Conservation (phyloP, 2,888 invertebrate genomes). For the Amiota communis region DNA sequence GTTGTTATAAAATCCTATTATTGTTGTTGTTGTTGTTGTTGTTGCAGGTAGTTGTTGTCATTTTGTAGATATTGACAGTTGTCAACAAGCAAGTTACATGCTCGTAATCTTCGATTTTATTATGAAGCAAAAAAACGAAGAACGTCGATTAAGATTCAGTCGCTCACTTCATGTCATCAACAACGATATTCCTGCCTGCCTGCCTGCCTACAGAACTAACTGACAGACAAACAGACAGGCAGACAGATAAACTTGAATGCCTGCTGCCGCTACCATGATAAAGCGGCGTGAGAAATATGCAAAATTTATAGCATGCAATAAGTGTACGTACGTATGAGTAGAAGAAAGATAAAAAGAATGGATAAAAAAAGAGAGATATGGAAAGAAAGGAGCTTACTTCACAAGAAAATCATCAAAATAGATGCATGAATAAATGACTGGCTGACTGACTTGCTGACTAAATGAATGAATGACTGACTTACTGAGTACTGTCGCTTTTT, state of each 20-base stretch:
- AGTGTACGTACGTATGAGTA: too few species aligned
- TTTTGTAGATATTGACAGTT: constrained; percentile 60
- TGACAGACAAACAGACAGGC: background rate
- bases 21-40: constrained; percentile 23
- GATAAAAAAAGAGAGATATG: background rate
- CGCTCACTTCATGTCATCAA: constrained; percentile 3
- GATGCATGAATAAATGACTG: too few species aligned
- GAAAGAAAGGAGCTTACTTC: background rate
- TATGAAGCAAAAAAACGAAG: constrained; percentile 46
- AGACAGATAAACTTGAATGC: background rate
- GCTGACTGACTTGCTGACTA: too few species aligned
- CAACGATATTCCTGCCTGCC: constrained; percentile 4
- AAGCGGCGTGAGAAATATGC: constrained; percentile 27
- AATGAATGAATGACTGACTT: background rate
- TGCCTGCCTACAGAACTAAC: background rate
- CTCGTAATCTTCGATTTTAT: constrained; percentile 59
- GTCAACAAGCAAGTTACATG: constrained; percentile 49
- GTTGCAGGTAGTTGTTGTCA: constrained; percentile 47
- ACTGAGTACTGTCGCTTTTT: background rate
- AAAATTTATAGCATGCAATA: constrained; percentile 18
- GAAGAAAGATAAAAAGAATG: background rate
- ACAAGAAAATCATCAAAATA: background rate
- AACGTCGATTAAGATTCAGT: background rate
- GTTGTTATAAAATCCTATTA: constrained; percentile 21
- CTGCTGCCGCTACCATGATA: background rate